These are phyloP conservation scores for Bombus impatiens DNA, from an alignment of 1,140 invertebrate species.

Conservation along the genomic window DNA sequence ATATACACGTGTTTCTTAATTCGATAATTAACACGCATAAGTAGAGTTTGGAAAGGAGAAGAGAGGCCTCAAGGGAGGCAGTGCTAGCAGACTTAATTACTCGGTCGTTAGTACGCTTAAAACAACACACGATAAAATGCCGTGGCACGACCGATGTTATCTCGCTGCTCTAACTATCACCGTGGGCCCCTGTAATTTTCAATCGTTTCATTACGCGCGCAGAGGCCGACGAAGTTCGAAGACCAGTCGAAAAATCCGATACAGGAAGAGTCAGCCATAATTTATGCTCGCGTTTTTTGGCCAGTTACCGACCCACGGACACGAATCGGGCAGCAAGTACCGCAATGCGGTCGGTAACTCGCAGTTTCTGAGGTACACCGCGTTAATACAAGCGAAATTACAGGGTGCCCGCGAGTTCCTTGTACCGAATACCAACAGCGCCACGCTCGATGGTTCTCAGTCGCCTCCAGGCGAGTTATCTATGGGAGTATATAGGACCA, in stretches of 20 bases:
- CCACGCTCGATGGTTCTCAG: constrained; percentile 49
- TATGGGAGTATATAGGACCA: no score
- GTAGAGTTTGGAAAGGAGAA: neutral
- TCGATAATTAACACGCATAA: constrained; percentile 29
- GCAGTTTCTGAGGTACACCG: constrained; percentile 6
- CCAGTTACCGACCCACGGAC: constrained; percentile 16
- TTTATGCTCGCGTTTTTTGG: constrained; percentile 26
- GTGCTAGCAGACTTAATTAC: constrained; percentile 15
- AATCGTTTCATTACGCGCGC: neutral
- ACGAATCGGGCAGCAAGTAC: constrained; percentile 13
- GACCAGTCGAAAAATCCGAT: constrained; percentile 29
- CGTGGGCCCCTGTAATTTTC: constrained; percentile 1
- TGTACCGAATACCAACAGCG: constrained; percentile 43
- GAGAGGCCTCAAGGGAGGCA: no score
- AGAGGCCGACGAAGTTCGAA: constrained; percentile 16
- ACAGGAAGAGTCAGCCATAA: constrained; percentile 32
- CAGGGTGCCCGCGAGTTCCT: constrained; percentile 31
- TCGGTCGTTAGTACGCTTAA: neutral
- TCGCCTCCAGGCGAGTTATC: neutral
- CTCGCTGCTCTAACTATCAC: neutral
- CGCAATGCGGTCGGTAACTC: constrained; percentile 44
- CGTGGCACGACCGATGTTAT: neutral
- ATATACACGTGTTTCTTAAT: constrained; percentile 34
- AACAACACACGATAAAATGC: neutral
- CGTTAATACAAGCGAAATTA: constrained; percentile 55